Base-by-base conservation (phyloP, 2,113 vertebrate genomes). In the Antechinus flavipes region DNA sequence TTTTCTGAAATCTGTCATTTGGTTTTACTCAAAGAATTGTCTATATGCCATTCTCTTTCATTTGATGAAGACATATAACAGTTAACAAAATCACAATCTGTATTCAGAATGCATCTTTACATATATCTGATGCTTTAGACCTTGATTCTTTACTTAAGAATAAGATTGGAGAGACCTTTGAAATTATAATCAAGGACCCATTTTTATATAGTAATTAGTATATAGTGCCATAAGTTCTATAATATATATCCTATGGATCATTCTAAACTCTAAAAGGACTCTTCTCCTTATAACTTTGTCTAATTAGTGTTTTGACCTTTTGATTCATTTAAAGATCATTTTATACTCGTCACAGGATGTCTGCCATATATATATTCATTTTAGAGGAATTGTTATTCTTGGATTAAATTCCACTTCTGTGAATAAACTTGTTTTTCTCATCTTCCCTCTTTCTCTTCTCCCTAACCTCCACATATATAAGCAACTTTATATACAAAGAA, bases 331-430 rank as follows among this genome's bases (percentile, higher is more conserved):
- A 42, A 49, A 16, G 50, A 42, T 90, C 47, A 91, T 90, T 91
- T 91, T 91, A 46, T 76, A 89, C 3, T n/a, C 46, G 76, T 94
- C 24, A 53, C 94, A 68, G 25, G 27, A 55, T 46, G 1, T 55
- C 30, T 94, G 56, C 55, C 25, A 23, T 35, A 35, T n/a, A 93
- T 90, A 56, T 52, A 7, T 53, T 53, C 84, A 27, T 76, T 90
- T 90, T 53, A 1, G 46, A 76, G 53, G 52, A 91, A 8, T 53
- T 93, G 92, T 46, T 91, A 23, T 46, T 94, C 16, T 90, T 96
- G 55, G 35, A n/a, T 94, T 61, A 92, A 90, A 90, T 94, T 27
- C 26, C 8, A 24, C 52, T 93, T 95, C 90, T 54, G 7, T 90
- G 90, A 53, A 94, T 27, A 76, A n/a, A 25, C 11, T n/a, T 76